Conservation (phyloP, 2,888 invertebrate species). For the Synergus itoensis region DNA sequence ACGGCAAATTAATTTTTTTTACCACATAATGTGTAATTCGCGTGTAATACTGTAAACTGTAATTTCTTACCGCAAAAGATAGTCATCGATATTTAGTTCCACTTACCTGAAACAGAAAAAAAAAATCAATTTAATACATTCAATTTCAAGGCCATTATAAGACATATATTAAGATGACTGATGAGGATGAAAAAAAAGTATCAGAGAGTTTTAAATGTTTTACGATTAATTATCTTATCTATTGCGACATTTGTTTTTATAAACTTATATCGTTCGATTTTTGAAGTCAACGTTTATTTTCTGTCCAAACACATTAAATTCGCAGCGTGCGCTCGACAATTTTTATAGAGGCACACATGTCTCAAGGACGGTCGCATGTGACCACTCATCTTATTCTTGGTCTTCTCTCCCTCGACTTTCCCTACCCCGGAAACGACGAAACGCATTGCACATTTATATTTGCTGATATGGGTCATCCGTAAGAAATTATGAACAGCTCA, state of each 20-base stretch:
- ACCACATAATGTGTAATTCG: background rate
- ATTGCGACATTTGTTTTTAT: too few species aligned
- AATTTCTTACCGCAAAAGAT: conserved; percentile 23
- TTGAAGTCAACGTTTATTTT: conserved; percentile 11
- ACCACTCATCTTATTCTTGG: conserved; percentile 30
- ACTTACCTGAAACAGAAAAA: conserved; percentile 37
- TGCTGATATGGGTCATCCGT: conserved; percentile 53
- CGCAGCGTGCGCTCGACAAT: background rate
- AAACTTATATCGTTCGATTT: background rate
- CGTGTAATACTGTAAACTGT: conserved; percentile 24
- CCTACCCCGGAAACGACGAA: conserved; percentile 48
- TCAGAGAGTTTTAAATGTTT: background rate
- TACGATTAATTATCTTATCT: background rate
- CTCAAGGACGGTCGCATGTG: conserved; percentile 59
- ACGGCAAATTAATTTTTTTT: conserved; percentile 36
- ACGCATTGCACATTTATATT: conserved; percentile 45
- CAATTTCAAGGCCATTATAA: background rate
- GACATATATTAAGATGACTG: background rate
- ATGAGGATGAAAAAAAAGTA: background rate
- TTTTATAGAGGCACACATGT: conserved; percentile 45
- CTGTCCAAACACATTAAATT: conserved; percentile 49
- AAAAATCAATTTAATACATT: background rate
- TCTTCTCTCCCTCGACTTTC: conserved; percentile 30
- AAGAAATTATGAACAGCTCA: conserved; percentile 55
- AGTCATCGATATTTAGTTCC: conserved; percentile 20